Base-by-base conservation (phyloP, 1,140 invertebrate species). In the Nylanderia fulva region DNA sequence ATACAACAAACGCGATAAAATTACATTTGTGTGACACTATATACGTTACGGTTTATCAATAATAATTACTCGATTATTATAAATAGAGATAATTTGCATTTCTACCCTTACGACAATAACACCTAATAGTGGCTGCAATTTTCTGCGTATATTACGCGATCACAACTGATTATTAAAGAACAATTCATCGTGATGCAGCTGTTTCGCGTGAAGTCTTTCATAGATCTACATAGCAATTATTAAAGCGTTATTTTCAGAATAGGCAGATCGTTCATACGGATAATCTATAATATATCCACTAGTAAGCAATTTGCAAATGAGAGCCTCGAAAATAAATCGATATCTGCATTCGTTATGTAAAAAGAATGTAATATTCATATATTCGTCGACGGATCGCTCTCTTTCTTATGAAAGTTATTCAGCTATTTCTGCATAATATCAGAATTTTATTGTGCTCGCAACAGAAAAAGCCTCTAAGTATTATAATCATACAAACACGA, bases 301-400 rank as follows among this genome's bases (percentile, higher is more conserved):
- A 56, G 24, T 56, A 29, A 82, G 24, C 33, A 82, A 71, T 72
- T 80, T 72, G 24, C 52, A 82, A 72, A 72, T 27, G 3, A 29
- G 15, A 71, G 42, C 4, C 64, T 69, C 48, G 18, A 71, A 3
- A 21, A 0, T 8, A 3, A 79, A 69, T 80, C 48, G 36, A 80
- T 69, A 54, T 2, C 33, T 39, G 27, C 24, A 36, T 80, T 71
- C 0, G 11, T 71, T 71, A 80, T 58, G 64, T 52, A 80, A 80
- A 29, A 13, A 6, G 7, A 58, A 58, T 4, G 18, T 18, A 58
- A 80, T 71, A 56, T 80, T 80, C 24, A 56, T 80, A 9, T 24
- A 56, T 42, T 58, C 33, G 11, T 64, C 11, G 18, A 3, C 13
- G 6, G 18, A 24, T 21, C 1, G 29, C 6, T 42, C 2, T 8